phyloP scores from a whole-genome alignment of 2,113 vertebrate species.

The Helogale parvula region DNA sequence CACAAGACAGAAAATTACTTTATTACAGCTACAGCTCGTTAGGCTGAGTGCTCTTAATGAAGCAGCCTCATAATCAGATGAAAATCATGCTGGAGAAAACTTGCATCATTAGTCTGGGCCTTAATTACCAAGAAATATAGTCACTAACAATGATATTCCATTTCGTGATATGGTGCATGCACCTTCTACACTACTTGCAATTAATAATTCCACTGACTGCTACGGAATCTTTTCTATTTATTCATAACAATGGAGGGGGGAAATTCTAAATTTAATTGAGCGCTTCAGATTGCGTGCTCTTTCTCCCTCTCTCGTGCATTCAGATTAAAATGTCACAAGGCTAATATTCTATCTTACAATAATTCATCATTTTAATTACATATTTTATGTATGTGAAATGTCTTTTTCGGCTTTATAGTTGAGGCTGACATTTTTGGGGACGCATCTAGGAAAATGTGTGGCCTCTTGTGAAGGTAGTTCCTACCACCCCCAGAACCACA shows the following conservation, averaged over 20 bases:
- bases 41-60: conserved; percentile 99
- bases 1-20: conserved; percentile 99
- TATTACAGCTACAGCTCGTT: conserved; percentile 99
- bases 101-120: conserved; percentile 99
- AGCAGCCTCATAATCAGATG: conserved; percentile 99
- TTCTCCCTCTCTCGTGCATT: conserved; percentile 82
- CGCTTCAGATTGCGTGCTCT: conserved; percentile 83
- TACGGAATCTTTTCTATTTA: conserved; percentile 91
- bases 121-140: conserved; percentile 99
- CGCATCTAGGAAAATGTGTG: conserved; percentile 32
- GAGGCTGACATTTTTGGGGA: conserved; percentile 79
- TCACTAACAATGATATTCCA: conserved; percentile 93
- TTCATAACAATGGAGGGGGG: conserved; percentile 91
- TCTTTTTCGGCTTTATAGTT: conserved; percentile 81
- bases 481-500: not conserved
- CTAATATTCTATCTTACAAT: conserved; percentile 92
- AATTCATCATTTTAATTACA: conserved; percentile 92
- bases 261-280: conserved; percentile 92
- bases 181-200: conserved; percentile 91
- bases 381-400: conserved; percentile 88
- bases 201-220: conserved; percentile 91
- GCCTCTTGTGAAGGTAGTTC: conserved; percentile 58
- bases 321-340: conserved; percentile 93
- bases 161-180: conserved; percentile 91
- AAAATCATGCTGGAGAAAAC: conserved; percentile 99